Conservation (phyloP, 2,888 invertebrate species). For the Ormyrus nitidulus region DNA sequence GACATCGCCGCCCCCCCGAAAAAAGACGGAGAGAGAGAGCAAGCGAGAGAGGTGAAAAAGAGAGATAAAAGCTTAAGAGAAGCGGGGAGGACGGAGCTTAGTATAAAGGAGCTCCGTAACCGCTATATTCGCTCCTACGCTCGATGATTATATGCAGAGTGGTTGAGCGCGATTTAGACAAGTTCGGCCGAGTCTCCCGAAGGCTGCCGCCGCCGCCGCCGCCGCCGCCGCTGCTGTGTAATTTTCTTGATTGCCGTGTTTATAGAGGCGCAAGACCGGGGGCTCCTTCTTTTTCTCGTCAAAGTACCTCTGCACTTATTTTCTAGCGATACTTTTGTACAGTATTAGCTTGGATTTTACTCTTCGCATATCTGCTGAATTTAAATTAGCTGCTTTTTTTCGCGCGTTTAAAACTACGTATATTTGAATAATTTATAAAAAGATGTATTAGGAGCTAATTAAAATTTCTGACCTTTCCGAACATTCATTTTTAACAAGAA, state of each 20-base stretch:
- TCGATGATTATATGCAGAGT: constrained; percentile 50
- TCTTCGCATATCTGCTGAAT: neutral
- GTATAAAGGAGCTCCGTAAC: constrained; percentile 48
- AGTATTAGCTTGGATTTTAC: neutral
- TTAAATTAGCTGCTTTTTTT: neutral
- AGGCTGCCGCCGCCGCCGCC: neutral
- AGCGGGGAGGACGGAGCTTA: constrained; percentile 25
- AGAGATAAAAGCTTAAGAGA: constrained; percentile 55
- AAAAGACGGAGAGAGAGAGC: constrained; percentile 35
- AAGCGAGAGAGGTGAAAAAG: constrained; percentile 23
- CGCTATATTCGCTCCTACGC: neutral
- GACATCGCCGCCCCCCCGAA: constrained; percentile 3
- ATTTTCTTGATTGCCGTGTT: constrained; percentile 51
- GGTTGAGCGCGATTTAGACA: constrained; percentile 45
- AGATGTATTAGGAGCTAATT: too few species aligned
- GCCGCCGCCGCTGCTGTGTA: constrained; percentile 7
- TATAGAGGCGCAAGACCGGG: neutral
- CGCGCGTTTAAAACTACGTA: too few species aligned
- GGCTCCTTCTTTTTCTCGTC: neutral
- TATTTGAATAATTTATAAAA: too few species aligned
- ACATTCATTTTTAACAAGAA: too few species aligned
- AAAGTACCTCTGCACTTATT: neutral
- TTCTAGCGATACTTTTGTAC: neutral
- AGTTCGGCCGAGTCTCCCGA: neutral
- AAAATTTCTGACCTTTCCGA: too few species aligned